Evolutionary conservation across 1,140 invertebrate species (phyloP).

Genomic region (Oncopeltus fasciatus): DNA sequence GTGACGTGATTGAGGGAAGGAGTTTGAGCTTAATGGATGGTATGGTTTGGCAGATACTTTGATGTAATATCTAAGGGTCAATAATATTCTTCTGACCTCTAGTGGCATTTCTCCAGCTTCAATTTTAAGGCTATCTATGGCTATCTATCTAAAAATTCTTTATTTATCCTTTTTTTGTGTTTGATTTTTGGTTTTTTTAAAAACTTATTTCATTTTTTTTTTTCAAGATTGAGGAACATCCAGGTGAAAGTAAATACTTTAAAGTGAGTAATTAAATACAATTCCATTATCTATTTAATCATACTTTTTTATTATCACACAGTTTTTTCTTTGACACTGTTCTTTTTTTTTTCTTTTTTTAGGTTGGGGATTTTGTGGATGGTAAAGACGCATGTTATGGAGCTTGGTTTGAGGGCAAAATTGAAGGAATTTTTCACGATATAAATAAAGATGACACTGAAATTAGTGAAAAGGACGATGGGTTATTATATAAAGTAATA

Average conservation of each 20-base stretch:
- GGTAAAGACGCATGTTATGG: conserved; percentile 37
- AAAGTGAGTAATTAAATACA: conserved; percentile 24
- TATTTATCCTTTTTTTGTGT: not conserved
- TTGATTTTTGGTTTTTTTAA: too few relatives aligned
- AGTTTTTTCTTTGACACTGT: not conserved
- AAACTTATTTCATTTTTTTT: too few relatives aligned
- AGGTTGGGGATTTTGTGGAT: conserved; percentile 58
- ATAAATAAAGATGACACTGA: not conserved
- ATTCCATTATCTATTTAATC: too few relatives aligned
- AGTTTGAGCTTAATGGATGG: too few relatives aligned
- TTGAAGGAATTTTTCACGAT: conserved; percentile 30
- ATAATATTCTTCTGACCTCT: too few relatives aligned
- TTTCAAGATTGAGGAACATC: conserved; percentile 28
- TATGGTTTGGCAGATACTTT: too few relatives aligned
- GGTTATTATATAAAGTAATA: conserved; percentile 34
- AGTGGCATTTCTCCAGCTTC: too few relatives aligned
- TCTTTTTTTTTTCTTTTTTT: conserved; percentile 16
- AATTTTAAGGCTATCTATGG: too few relatives aligned
- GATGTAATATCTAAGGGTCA: too few relatives aligned
- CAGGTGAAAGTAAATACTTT: conserved; percentile 39
- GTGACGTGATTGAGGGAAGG: too few relatives aligned
- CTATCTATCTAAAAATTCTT: not conserved
- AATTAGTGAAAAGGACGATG: conserved; percentile 17
- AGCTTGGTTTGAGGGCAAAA: conserved; percentile 49
- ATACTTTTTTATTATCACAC: too few relatives aligned